These are phyloP conservation scores for Neodiprion lecontei DNA, from an alignment of 1,140 invertebrate genomes.

Conservation along the genomic window DNA sequence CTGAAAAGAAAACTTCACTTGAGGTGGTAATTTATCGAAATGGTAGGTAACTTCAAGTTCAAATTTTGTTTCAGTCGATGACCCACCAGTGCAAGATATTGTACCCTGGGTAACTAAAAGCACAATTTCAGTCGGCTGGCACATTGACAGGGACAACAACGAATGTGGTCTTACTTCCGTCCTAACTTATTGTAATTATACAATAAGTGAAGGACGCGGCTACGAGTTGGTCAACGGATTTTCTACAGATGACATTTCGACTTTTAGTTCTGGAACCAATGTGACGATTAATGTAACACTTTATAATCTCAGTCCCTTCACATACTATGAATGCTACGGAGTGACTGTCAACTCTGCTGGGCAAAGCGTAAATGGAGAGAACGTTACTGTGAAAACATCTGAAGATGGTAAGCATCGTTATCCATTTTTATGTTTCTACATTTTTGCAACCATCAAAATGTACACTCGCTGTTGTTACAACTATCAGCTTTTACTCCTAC, in stretches of 20 bases:
- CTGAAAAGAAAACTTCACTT: not conserved
- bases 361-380: constrained; percentile 31
- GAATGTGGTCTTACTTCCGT: constrained; percentile 33
- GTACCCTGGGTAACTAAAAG: not conserved
- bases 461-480: not conserved
- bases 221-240: constrained; percentile 22
- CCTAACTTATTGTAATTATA: constrained; percentile 33
- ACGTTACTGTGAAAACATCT: constrained; percentile 28
- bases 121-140: constrained; percentile 35
- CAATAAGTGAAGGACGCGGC: constrained; percentile 30
- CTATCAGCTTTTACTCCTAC: not conserved
- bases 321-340: constrained; percentile 40
- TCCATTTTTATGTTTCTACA: constrained; percentile 6
- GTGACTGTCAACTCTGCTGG: constrained; percentile 30
- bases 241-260: not conserved
- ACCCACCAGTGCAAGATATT: not conserved
- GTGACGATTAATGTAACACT: constrained; percentile 26
- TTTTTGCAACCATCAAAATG: constrained; percentile 5
- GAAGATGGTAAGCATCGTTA: constrained; percentile 35
- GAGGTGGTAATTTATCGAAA: not conserved
- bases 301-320: constrained; percentile 38
- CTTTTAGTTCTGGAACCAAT: constrained; percentile 1
- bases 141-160: constrained; percentile 33
- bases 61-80: not conserved
- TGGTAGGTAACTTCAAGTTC: not conserved